These are phyloP conservation scores for Psococerastis gibbosa DNA, from an alignment of 2,888 invertebrate genomes.

Conservation along the genomic window DNA sequence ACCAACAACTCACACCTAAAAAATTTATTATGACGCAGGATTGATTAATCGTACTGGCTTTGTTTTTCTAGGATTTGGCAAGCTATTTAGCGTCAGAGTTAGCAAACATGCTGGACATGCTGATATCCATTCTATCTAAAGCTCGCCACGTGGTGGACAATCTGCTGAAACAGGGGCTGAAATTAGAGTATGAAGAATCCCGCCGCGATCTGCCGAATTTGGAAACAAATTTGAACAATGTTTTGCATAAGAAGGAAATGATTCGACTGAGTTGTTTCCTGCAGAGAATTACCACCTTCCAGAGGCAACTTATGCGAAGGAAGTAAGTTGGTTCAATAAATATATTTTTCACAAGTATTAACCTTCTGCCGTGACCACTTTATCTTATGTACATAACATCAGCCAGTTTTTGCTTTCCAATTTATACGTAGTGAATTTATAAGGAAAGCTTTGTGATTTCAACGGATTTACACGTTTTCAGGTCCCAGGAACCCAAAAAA, in stretches of 20 bases:
- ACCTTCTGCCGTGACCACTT: too few relatives aligned
- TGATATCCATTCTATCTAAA: slow-evolving; percentile 36
- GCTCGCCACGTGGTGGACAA: slow-evolving; percentile 39
- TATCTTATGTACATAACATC: too few relatives aligned
- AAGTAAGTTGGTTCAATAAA: too few relatives aligned
- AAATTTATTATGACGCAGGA: too few relatives aligned
- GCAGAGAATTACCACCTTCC: slow-evolving; percentile 32
- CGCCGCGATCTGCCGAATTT: slow-evolving; percentile 7
- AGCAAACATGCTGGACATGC: slow-evolving; percentile 37
- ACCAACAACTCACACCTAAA: too few relatives aligned
- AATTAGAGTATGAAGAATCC: slow-evolving; percentile 17
- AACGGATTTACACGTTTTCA: too few relatives aligned
- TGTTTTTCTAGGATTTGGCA: slow-evolving; percentile 37
- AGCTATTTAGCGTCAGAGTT: slow-evolving; percentile 47
- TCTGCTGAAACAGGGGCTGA: slow-evolving; percentile 28
- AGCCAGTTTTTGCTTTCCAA: too few relatives aligned
- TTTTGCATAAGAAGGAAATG: slow-evolving; percentile 34
- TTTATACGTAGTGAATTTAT: too few relatives aligned
- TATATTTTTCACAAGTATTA: too few relatives aligned
- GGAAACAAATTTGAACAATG: slow-evolving; percentile 13
- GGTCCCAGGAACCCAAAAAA: too few relatives aligned
- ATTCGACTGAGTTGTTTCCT: slow-evolving; percentile 34
- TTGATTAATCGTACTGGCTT: too few relatives aligned
- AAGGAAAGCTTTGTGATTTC: too few relatives aligned
- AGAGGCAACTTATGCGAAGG: slow-evolving; percentile 33